Evolutionary conservation across 2,113 vertebrate species (phyloP).

Genomic region (Chascanopsetta lugubris): DNA sequence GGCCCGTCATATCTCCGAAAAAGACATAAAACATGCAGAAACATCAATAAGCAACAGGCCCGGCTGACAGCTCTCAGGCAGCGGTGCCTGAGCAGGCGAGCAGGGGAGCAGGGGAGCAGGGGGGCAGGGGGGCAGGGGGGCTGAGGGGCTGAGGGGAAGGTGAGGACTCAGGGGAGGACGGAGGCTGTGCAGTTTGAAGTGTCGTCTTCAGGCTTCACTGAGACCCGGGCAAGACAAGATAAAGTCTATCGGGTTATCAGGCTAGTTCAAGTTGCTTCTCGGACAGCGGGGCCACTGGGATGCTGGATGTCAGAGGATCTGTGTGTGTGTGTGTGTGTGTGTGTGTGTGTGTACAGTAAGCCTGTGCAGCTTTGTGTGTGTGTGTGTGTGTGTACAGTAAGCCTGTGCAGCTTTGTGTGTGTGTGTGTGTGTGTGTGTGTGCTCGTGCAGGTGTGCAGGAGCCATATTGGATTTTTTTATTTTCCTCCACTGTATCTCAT

Average conservation of each 20-base stretch:
- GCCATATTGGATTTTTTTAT: conserved; percentile 9
- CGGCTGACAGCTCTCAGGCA: conserved; percentile 95
- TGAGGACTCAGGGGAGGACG: conserved; percentile 94
- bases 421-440: conserved; percentile 19
- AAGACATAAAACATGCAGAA: conserved; percentile 99
- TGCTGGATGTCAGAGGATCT: conserved; percentile 68
- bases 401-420: conserved; percentile 16
- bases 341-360: conserved; percentile 7
- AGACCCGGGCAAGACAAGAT: conserved; percentile 94
- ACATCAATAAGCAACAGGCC: conserved; percentile 99
- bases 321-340: conserved; percentile 34
- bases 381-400: conserved; percentile 17
- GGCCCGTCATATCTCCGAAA: conserved; percentile 94
- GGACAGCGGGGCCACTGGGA: conserved; percentile 86
- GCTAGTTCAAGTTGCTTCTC: conserved; percentile 89
- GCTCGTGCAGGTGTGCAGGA: conserved; percentile 32
- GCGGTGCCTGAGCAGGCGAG: conserved; percentile 89
- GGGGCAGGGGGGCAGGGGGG: conserved; percentile 94
- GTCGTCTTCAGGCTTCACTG: conserved; percentile 93
- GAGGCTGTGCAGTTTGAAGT: conserved; percentile 91
- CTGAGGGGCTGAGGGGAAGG: conserved; percentile 93
- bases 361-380: conserved; percentile 49
- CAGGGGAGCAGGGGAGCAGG: conserved; percentile 94
- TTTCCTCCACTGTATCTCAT: too few relatives aligned
- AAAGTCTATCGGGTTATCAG: conserved; percentile 98